A percentile compares a stretch with the other conserved stretches of the same genome.
phyloP scores from a whole-genome alignment of 2,888 invertebrate species.

The Plebejus anna region DNA sequence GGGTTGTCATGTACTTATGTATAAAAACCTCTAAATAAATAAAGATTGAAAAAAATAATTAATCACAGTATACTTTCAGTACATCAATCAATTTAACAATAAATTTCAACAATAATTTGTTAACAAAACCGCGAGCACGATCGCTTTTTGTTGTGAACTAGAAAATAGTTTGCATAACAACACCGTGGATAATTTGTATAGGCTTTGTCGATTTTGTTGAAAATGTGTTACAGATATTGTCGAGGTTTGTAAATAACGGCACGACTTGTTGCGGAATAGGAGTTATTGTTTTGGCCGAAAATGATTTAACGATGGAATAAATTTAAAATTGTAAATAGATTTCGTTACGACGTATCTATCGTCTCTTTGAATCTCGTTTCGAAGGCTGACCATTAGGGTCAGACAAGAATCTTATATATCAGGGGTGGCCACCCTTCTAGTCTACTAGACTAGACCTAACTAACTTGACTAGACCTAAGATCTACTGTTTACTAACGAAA shows the following conservation, averaged over 20 bases:
- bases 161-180: conserved; percentile 57
- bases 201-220: conserved; percentile 45
- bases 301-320: background rate
- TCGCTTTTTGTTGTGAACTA: conserved; percentile 41
- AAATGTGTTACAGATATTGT: conserved; percentile 29
- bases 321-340: background rate
- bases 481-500: no score
- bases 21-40: no score
- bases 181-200: conserved; percentile 47
- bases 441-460: no score
- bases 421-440: no score
- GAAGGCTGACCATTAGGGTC: no score
- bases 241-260: conserved; percentile 4
- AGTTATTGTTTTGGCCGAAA: background rate
- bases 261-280: conserved; percentile 24
- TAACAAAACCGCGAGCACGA: conserved; percentile 28
- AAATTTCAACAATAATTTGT: conserved; percentile 20
- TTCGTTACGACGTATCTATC: no score
- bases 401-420: no score
- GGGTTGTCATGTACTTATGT: no score
- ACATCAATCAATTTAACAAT: conserved; percentile 6
- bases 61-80: background rate
- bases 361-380: no score
- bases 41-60: no score
- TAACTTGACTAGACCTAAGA: no score